Conservation (phyloP, 2,113 vertebrate species). For the Perca flavescens region DNA sequence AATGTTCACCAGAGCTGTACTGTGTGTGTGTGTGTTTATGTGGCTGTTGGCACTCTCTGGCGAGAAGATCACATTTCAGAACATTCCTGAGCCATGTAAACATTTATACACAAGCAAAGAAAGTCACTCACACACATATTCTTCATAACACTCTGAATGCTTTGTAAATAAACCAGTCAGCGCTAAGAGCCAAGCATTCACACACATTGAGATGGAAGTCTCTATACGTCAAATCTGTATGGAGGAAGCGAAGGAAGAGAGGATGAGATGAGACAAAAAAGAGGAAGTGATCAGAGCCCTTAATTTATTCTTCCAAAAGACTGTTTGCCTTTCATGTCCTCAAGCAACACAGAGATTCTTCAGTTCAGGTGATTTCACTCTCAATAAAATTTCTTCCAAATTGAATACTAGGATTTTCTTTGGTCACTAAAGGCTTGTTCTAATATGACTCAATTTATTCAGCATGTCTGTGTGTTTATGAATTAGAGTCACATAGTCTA, state of each 20-base stretch:
- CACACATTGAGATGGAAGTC: constrained; percentile 33
- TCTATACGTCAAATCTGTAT: background rate
- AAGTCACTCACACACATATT: constrained; percentile 54
- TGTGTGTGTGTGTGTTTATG: constrained; percentile 22
- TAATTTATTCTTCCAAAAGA: background rate
- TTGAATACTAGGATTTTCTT: background rate
- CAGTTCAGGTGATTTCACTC: background rate
- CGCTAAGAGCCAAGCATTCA: constrained; percentile 30
- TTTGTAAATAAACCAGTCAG: constrained; percentile 67
- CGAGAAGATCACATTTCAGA: constrained; percentile 73
- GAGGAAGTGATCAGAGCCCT: constrained; percentile 1
- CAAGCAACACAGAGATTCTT: background rate
- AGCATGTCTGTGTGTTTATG: background rate
- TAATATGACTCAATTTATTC: background rate
- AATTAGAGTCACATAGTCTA: background rate
- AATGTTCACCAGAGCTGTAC: constrained; percentile 31
- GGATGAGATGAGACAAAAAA: constrained; percentile 3
- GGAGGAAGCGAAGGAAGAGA: background rate
- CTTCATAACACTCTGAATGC: constrained; percentile 37
- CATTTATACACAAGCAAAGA: constrained; percentile 73
- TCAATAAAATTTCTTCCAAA: background rate
- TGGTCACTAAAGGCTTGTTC: background rate
- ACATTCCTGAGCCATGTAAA: constrained; percentile 80
- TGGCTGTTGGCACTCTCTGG: constrained; percentile 59
- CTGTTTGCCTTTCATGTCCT: background rate